phyloP scores from a whole-genome alignment of 2,113 vertebrate species.

The Rhadina sibilatrix region DNA sequence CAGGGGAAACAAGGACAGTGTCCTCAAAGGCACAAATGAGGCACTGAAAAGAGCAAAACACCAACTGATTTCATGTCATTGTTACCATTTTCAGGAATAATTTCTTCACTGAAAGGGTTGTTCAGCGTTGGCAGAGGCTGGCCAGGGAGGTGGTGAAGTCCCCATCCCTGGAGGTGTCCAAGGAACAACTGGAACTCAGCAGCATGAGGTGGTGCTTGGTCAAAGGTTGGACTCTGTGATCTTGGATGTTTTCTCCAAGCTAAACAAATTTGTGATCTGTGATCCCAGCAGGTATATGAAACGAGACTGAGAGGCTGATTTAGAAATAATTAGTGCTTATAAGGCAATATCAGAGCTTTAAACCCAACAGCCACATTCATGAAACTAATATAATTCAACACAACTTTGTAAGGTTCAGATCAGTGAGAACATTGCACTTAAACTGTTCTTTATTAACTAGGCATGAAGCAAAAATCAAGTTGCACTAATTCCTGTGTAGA shows the following conservation, averaged over 20 bases:
- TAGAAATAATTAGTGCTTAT: not conserved
- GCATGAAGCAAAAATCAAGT: not conserved
- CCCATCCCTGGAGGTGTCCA: not conserved
- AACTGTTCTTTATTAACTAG: not conserved
- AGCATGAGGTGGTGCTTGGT: not conserved
- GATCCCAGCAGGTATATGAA: not conserved
- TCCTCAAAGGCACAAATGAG: not conserved
- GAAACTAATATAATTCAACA: not conserved
- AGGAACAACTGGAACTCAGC: not conserved
- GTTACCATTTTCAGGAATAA: not conserved
- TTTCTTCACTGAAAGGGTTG: not conserved
- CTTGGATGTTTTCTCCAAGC: not conserved
- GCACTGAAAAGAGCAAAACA: not conserved
- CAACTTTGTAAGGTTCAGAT: not conserved
- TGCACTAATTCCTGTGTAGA: not conserved
- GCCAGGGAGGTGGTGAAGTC: not conserved
- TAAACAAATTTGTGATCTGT: not conserved
- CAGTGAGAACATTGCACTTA: not conserved
- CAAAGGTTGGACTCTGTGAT: rapidly evolving
- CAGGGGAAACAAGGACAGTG: not conserved
- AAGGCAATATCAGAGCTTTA: not conserved
- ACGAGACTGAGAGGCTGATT: not conserved
- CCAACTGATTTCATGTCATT: not conserved
- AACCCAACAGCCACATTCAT: not conserved
- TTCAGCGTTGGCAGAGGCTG: not conserved